Evolutionary conservation across 2,797 vertebrate species (phyloP).

Genomic region (Anguilla obscura): DNA sequence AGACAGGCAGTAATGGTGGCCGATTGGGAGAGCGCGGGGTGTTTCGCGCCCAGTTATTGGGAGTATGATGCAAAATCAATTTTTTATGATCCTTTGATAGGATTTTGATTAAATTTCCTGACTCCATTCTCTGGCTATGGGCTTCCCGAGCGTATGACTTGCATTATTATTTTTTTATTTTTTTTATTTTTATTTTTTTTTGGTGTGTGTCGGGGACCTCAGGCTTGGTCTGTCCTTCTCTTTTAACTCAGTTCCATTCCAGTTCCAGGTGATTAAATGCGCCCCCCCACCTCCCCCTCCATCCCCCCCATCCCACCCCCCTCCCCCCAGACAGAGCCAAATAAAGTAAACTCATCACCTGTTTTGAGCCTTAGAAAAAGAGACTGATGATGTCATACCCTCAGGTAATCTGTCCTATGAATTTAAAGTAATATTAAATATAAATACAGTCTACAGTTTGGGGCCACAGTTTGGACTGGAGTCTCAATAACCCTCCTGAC

Average conservation of each 20-base stretch:
- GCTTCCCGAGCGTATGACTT: conserved; percentile 52
- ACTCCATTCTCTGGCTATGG: neutral
- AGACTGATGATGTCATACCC: conserved; percentile 65
- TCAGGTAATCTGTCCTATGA: conserved; percentile 60
- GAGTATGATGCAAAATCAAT: neutral
- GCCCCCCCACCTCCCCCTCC: conserved; percentile 30
- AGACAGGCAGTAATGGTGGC: neutral
- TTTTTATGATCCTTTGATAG: conserved; percentile 20
- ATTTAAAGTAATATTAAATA: conserved; percentile 61
- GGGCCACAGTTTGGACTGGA: conserved; percentile 47
- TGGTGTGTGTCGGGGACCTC: conserved; percentile 46
- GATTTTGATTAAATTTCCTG: conserved; percentile 25
- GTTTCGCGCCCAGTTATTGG: neutral
- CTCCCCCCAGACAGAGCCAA: conserved; percentile 63
- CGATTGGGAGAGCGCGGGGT: neutral
- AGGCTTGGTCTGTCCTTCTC: conserved; percentile 60
- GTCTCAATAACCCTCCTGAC: neutral
- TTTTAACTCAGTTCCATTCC: conserved; percentile 54
- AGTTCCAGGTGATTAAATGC: conserved; percentile 54
- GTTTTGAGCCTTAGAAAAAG: conserved; percentile 65
- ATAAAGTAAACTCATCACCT: conserved; percentile 70
- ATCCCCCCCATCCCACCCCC: no score
- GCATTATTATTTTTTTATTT: conserved; percentile 31
- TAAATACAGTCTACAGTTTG: conserved; percentile 57
- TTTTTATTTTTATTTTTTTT: conserved; percentile 3